These are phyloP conservation scores for Plestiodon gilberti DNA, from an alignment of 2,113 vertebrate species.

Conservation along the genomic window DNA sequence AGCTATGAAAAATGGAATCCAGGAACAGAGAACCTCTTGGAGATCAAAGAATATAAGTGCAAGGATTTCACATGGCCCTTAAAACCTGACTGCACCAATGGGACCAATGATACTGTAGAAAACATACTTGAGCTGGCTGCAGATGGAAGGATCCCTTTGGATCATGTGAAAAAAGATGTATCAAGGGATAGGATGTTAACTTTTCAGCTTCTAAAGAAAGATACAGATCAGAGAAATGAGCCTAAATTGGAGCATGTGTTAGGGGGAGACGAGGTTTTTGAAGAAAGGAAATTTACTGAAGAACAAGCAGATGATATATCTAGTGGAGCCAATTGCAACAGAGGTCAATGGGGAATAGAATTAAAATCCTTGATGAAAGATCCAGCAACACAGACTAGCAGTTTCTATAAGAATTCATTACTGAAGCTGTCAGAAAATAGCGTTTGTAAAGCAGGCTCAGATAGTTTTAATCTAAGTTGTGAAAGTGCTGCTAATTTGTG, in stretches of 20 bases:
- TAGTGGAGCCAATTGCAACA: neutral
- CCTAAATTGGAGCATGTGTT: neutral
- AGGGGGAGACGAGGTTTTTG: neutral
- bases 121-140: neutral
- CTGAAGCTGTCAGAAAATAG: neutral
- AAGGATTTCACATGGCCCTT: neutral
- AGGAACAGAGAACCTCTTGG: neutral
- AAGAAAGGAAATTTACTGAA: neutral
- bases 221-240: conserved; percentile 11
- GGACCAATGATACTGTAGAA: neutral
- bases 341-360: neutral
- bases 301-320: neutral
- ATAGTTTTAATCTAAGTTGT: neutral
- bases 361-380: neutral
- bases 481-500: neutral
- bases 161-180: neutral
- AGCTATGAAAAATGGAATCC: neutral
- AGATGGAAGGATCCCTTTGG: neutral
- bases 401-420: neutral
- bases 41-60: neutral
- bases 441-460: neutral
- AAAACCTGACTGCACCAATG: neutral
- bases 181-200: neutral
- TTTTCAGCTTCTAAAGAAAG: neutral
- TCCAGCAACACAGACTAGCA: neutral